These are phyloP conservation scores for Apocrypta bakeri DNA, from an alignment of 1,140 invertebrate species.

Conservation along the genomic window DNA sequence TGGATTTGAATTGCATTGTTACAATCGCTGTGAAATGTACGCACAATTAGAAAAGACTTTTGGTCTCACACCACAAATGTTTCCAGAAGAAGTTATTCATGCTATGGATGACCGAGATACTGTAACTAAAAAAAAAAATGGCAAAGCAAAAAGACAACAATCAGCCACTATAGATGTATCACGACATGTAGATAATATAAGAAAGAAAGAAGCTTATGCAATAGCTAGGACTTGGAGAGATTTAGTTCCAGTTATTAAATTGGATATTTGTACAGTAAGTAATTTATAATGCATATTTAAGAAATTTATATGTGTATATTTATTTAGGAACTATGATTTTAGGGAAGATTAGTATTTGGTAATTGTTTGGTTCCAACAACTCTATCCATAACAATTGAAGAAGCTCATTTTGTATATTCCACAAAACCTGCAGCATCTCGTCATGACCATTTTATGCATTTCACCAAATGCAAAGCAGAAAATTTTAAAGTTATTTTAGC, in stretches of 20 bases:
- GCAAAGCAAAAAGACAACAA: conserved; percentile 78
- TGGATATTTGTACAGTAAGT: conserved; percentile 90
- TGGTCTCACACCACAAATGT: conserved; percentile 86
- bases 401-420: conserved; percentile 95
- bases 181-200: conserved; percentile 69
- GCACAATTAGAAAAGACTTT: conserved; percentile 91
- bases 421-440: conserved; percentile 95
- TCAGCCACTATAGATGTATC: conserved; percentile 78
- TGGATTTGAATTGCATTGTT: conserved; percentile 96
- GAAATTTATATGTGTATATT: not conserved
- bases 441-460: conserved; percentile 97
- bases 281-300: not conserved
- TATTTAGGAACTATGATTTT: conserved; percentile 44
- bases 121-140: conserved; percentile 71
- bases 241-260: conserved; percentile 96
- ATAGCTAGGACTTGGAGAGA: conserved; percentile 94
- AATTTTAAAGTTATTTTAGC: conserved; percentile 96
- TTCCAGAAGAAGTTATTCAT: conserved; percentile 74
- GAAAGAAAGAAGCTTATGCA: conserved; percentile 74
- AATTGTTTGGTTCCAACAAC: conserved; percentile 96
- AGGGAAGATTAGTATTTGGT: conserved; percentile 96
- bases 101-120: conserved; percentile 64
- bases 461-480: conserved; percentile 94
- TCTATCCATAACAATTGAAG: conserved; percentile 93
- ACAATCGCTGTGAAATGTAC: conserved; percentile 94